These are phyloP conservation scores for Mesorhabditis spiculigera DNA, from an alignment of 2,888 invertebrate genomes.

Conservation along the genomic window DNA sequence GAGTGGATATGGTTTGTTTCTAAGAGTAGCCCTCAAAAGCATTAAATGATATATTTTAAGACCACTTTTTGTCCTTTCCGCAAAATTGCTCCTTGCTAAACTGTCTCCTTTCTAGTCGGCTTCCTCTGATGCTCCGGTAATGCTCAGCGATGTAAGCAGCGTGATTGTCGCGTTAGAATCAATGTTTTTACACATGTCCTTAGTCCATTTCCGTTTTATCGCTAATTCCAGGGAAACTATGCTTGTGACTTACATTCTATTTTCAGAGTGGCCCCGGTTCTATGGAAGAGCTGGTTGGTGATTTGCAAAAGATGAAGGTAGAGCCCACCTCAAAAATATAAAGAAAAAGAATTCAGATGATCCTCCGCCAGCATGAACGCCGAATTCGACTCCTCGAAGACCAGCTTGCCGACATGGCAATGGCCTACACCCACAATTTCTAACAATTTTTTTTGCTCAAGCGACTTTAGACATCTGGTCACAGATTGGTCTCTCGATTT, in stretches of 20 bases:
- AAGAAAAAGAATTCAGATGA: neutral
- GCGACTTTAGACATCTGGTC: too few species aligned
- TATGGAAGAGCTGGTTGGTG: conserved; percentile 42
- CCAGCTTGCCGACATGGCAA: conserved; percentile 51
- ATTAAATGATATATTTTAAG: too few species aligned
- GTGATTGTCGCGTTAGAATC: neutral
- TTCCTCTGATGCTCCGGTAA: neutral
- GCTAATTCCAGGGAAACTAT: neutral
- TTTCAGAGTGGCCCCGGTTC: conserved; percentile 30
- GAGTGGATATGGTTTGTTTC: neutral
- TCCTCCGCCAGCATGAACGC: conserved; percentile 56
- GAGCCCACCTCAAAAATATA: neutral
- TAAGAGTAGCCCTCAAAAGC: too few species aligned
- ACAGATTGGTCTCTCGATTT: too few species aligned
- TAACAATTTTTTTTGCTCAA: neutral
- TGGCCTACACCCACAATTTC: conserved; percentile 35
- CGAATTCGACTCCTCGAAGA: conserved; percentile 57
- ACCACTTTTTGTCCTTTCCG: too few species aligned
- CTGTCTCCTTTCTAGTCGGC: too few species aligned
- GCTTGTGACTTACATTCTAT: neutral
- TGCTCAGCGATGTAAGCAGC: neutral
- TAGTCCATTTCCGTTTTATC: too few species aligned
- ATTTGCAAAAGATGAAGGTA: conserved; percentile 53
- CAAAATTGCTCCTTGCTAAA: too few species aligned
- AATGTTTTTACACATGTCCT: too few species aligned